Evolutionary conservation across 2,113 vertebrate species (phyloP), one percentile per base, ranked within the genome.

Genomic region (Mohoua ochrocephala): DNA sequence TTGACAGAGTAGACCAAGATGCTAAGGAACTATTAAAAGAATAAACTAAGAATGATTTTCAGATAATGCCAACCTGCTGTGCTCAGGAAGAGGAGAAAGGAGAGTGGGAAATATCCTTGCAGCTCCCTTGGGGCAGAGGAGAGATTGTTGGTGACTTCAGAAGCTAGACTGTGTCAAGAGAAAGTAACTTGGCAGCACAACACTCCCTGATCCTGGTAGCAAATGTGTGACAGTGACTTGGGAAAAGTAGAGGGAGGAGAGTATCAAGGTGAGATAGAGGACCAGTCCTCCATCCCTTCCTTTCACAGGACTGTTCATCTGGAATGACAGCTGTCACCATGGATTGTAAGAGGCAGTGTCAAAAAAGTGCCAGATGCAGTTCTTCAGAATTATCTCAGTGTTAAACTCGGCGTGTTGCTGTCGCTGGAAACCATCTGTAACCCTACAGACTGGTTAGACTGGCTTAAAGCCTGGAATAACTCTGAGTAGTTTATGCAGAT

Each of bases 321-420:
- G 92, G 59, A 96, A 78, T 84, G 93, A 88, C 79, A 93, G 60
- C 76, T 94, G 92, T 93, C 76, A 86, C 26, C 11, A 49, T 39
- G 45, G 39, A 76, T 91, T 23, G 4, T 52, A 44, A 78, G 27
- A 81, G 65, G 27, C 57, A 49, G 15, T 20, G 41, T 89, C 73
- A 91, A 44, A 67, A 61, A 81, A 53, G 22, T 49, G 39, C 60
- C 84, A 75, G 73, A 53, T 89, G n/a, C 26, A 60, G n/a, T 71
- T 93, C 73, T 78, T 81, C 23, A 31, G 18, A 71, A 45, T 68
- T 53, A 71, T 24, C 53, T 93, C 26, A 4, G n/a, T 45, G 61
- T 90, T 84, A 69, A 94, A 49, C 0, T 7, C 64, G 71, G 47
- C 0, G 1, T 54, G 44, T 60, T 88, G 59, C 67, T 91, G 33